Conservation (phyloP, 2,797 vertebrate genomes). For the Coendou prehensilis region DNA sequence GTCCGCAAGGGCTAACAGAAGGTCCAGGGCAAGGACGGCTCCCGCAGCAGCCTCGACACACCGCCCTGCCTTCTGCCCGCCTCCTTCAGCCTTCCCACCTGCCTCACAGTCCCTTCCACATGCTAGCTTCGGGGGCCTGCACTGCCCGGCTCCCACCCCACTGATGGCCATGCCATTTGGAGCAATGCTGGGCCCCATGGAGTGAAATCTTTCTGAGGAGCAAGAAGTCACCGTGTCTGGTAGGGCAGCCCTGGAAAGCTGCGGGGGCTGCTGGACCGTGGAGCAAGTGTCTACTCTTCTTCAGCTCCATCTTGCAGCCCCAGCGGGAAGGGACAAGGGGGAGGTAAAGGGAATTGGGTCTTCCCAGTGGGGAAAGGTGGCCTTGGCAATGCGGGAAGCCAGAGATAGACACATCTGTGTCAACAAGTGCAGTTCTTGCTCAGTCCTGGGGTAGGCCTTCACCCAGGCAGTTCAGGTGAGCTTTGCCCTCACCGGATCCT, state of each 20-base stretch:
- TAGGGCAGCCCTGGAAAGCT: background rate
- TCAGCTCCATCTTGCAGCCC: background rate
- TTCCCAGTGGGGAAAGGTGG: background rate
- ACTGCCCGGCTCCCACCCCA: background rate
- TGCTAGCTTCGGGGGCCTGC: background rate
- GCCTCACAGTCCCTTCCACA: fast-evolving
- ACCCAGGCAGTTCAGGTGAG: fast-evolving
- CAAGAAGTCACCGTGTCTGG: background rate
- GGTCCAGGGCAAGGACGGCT: background rate
- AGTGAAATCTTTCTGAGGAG: background rate
- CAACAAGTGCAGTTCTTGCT: background rate
- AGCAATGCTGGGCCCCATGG: background rate
- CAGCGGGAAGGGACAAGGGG: fast-evolving
- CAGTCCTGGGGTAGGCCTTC: background rate
- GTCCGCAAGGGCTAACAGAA: fast-evolving
- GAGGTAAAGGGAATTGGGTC: background rate
- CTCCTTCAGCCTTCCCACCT: background rate
- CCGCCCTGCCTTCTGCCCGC: no score
- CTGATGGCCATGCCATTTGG: background rate
- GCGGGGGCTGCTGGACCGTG: background rate
- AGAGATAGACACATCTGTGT: fast-evolving
- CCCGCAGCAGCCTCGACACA: fast-evolving
- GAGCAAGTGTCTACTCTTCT: background rate
- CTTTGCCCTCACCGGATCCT: background rate
- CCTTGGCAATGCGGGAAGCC: background rate